Evolutionary conservation across 2,797 vertebrate genomes (phyloP), one percentile per base, ranked within the genome.

Genomic region (Epinephelus awoara): DNA sequence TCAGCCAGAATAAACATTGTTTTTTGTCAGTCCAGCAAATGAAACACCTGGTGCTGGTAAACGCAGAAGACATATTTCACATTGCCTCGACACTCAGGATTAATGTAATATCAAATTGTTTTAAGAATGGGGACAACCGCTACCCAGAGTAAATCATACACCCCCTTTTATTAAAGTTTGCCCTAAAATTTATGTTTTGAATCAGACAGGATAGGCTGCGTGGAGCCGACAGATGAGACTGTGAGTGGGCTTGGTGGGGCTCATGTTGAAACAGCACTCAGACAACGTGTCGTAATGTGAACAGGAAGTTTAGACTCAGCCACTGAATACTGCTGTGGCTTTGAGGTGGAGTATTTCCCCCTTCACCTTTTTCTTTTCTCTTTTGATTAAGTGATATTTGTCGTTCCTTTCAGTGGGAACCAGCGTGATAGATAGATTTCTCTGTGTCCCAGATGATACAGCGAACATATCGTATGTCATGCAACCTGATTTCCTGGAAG

Each of bases 41-140:
- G 93, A 95, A 95, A 94, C 94, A 94, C 94, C 94, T 95, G 94
- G 91, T 91, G 92, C 90, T 93, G 84, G 86, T 95, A 87, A 93
- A 92, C 56, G 66, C 82, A 66, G 74, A 73, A 84, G 85, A 87
- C 84, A 92, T 95, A 90, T 92, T 91, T 95, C 87, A 92, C 79
- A 66, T 91, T n/a, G 75, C 77, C 71, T 71, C 84, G 91, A 94
- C 92, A 76, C 86, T 83, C 75, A 51, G 89, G 91, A 94, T 94
- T 91, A 94, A 94, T 95, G 85, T 85, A 87, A 83, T 77, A 93
- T 93, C 85, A 90, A 90, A 93, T 93, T 93, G 91, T 93, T 94
- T 93, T 91, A 90, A 91, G 91, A 91, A 92, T 76, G 82, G 83
- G 87, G 87, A 92, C 90, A 87, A 87, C 83, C 77, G 67, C 89